Conservation (phyloP, 2,113 vertebrate species). For the Ursus arctos region DNA sequence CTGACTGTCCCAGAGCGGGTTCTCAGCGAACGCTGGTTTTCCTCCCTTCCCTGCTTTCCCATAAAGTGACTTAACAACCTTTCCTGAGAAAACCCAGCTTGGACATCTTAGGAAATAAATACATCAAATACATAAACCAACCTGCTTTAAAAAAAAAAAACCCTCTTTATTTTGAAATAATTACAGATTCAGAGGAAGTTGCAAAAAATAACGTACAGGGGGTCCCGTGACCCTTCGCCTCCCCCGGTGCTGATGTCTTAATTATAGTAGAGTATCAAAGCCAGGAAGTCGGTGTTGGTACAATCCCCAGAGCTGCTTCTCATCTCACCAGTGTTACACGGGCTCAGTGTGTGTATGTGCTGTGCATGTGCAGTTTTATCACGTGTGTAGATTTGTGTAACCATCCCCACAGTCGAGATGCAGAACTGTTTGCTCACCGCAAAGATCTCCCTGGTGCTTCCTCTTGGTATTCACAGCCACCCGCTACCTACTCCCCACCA, state of each 20-base stretch:
- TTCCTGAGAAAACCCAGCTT: background rate
- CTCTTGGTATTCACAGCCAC: background rate
- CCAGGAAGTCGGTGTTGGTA: background rate
- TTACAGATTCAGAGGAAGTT: slow-evolving; percentile 24
- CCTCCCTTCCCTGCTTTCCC: background rate
- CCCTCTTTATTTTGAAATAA: slow-evolving; percentile 29
- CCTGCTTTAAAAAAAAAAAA: background rate
- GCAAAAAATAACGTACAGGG: background rate
- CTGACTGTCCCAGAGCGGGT: background rate
- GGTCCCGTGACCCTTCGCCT: background rate
- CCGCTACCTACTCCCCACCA: background rate
- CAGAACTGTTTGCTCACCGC: background rate
- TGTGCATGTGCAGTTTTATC: background rate
- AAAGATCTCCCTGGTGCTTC: background rate
- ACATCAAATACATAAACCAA: background rate
- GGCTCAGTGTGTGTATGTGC: background rate
- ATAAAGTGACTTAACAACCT: background rate
- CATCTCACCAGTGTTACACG: slow-evolving; percentile 14
- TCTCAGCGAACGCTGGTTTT: background rate
- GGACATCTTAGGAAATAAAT: slow-evolving; percentile 37
- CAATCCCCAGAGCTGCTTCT: background rate
- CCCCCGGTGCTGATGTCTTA: background rate
- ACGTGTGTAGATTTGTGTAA: background rate
- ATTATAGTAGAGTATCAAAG: background rate
- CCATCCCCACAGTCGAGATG: background rate